These are phyloP conservation scores for Agrotis segetum DNA, from an alignment of 2,888 invertebrate genomes.

Conservation along the genomic window DNA sequence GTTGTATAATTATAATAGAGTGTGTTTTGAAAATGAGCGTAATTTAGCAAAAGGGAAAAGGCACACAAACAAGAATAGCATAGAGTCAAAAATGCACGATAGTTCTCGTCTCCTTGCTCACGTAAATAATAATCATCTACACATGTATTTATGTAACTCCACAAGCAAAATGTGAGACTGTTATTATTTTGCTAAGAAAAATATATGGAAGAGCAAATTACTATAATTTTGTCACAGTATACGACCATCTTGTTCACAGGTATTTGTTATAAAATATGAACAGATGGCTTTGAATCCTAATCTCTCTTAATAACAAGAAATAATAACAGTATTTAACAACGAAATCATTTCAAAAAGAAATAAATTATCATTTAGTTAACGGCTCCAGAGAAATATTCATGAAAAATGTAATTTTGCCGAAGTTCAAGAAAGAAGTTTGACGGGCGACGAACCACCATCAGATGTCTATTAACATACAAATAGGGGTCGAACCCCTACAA, in stretches of 20 bases:
- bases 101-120: neutral
- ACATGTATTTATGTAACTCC: neutral
- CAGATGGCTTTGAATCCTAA: slow-evolving; percentile 7
- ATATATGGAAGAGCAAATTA: neutral
- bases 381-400: slow-evolving; percentile 50
- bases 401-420: slow-evolving; percentile 51
- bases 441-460: slow-evolving; percentile 49
- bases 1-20: neutral
- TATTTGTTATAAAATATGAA: neutral
- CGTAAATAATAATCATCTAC: too few species aligned
- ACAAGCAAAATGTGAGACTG: neutral
- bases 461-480: slow-evolving; percentile 67
- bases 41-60: neutral
- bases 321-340: slow-evolving; percentile 3
- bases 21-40: neutral
- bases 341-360: slow-evolving; percentile 41
- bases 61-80: neutral
- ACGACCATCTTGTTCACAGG: neutral
- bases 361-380: slow-evolving; percentile 42
- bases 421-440: slow-evolving; percentile 39
- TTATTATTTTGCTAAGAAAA: neutral
- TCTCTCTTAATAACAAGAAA: slow-evolving; percentile 1
- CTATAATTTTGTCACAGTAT: neutral
- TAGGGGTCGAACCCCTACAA: slow-evolving; percentile 43
- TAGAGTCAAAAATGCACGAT: too few species aligned